A percentile compares a stretch with the other conserved stretches of the same genome.
These are phyloP conservation scores for Cavia porcellus DNA, from an alignment of 2,113 vertebrate species.

Conservation along the genomic window DNA sequence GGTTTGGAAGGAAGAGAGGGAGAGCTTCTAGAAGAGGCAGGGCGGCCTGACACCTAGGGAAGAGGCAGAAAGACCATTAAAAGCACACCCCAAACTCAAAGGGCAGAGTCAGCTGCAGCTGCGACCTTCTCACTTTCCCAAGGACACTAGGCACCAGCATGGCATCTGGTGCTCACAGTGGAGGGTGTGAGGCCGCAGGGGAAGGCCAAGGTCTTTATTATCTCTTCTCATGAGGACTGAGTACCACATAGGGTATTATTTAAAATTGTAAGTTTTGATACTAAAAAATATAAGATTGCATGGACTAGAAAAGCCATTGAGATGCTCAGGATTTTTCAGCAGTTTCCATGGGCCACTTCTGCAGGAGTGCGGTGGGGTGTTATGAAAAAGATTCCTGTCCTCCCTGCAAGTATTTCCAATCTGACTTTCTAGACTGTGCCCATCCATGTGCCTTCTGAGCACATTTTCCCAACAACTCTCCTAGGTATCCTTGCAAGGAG, in stretches of 20 bases:
- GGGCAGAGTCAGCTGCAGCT: not conserved
- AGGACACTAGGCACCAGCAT: not conserved
- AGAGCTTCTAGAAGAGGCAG: slow-evolving; percentile 79
- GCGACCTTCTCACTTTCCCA: not conserved
- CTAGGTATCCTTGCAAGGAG: not conserved
- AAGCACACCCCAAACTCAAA: not conserved
- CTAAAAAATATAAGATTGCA: not conserved
- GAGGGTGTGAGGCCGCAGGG: not conserved
- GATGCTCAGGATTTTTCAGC: not conserved
- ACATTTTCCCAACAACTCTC: not conserved
- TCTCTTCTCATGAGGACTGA: not conserved
- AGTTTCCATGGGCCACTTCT: accelerated
- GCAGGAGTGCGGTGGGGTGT: not conserved
- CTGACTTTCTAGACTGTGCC: not conserved
- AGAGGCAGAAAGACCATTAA: slow-evolving; percentile 80
- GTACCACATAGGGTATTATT: not conserved
- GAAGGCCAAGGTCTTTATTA: not conserved
- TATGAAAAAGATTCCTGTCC: not conserved
- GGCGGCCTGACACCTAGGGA: slow-evolving; percentile 79
- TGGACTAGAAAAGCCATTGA: not conserved
- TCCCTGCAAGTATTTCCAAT: accelerated
- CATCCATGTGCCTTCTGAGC: not conserved
- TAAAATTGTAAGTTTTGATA: not conserved
- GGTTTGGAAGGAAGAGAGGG: slow-evolving; percentile 72
- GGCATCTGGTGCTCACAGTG: not conserved